Evolutionary conservation across 2,113 vertebrate species (phyloP).

Genomic region (Corvus hawaiiensis): DNA sequence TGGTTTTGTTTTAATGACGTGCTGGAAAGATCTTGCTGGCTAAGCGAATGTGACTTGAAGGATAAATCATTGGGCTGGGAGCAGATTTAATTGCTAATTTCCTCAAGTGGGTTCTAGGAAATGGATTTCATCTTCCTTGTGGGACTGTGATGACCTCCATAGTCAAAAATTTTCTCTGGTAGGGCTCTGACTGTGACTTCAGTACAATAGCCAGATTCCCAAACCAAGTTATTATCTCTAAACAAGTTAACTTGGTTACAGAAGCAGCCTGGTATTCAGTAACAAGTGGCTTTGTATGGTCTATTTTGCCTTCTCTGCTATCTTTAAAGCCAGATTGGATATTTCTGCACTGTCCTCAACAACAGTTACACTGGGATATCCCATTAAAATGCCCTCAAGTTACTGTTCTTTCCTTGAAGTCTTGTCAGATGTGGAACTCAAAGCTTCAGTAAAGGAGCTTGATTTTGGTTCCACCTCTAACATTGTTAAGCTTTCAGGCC

Average conservation of each 20-base stretch:
- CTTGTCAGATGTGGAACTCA: not conserved
- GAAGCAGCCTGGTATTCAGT: not conserved
- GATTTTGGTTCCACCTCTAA: not conserved
- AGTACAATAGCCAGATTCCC: not conserved
- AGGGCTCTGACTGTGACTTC: not conserved
- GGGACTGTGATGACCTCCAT: not conserved
- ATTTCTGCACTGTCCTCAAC: not conserved
- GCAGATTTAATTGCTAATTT: not conserved
- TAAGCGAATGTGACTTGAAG: not conserved
- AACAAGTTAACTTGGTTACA: not conserved
- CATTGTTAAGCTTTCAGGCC: not conserved
- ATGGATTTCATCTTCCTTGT: not conserved
- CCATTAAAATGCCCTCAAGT: not conserved
- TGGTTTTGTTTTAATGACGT: not conserved
- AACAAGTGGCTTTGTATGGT: not conserved
- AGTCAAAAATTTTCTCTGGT: not conserved
- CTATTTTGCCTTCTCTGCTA: not conserved
- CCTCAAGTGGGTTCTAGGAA: not conserved
- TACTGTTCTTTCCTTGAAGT: not conserved
- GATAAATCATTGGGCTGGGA: not conserved
- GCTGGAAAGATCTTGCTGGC: not conserved
- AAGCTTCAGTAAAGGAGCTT: not conserved
- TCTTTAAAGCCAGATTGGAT: not conserved
- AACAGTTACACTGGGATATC: not conserved
- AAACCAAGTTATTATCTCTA: not conserved